Conservation (phyloP, 2,888 invertebrate genomes). For the Mellilla xanthometata region DNA sequence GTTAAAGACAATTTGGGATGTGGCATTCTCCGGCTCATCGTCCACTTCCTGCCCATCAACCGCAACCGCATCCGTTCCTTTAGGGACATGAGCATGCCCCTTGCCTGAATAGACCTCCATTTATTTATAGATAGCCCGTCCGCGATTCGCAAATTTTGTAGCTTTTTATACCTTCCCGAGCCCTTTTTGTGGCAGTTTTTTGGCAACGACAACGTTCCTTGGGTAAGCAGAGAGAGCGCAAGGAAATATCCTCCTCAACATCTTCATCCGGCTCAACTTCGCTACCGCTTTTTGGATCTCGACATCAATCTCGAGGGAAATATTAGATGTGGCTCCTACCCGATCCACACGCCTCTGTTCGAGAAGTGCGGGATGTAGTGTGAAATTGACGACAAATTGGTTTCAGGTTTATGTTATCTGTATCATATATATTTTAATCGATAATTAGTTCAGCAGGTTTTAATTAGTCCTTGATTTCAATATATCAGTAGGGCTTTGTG, state of each 20-base stretch:
- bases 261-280: slow-evolving; percentile 8
- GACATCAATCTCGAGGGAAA: slow-evolving; percentile 10
- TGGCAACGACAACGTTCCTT: slow-evolving; percentile 14
- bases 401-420: too few species aligned
- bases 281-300: slow-evolving; percentile 7
- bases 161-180: slow-evolving; percentile 31
- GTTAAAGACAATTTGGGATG: slow-evolving; percentile 27
- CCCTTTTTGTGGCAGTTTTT: slow-evolving; percentile 26
- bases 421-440: too few species aligned
- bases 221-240: slow-evolving; percentile 9
- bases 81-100: slow-evolving; percentile 21
- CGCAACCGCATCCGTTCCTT: slow-evolving; percentile 5
- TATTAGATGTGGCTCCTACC: slow-evolving; percentile 8
- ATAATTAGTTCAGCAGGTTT: too few species aligned
- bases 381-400: slow-evolving; percentile 6
- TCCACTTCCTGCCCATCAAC: slow-evolving; percentile 9
- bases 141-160: slow-evolving; percentile 31
- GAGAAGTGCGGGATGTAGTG: slow-evolving; percentile 8
- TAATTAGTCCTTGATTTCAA: too few species aligned
- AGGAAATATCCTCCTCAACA: slow-evolving; percentile 7
- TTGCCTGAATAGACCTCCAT: slow-evolving; percentile 24
- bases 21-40: slow-evolving; percentile 28
- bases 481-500: too few species aligned
- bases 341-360: slow-evolving; percentile 6
- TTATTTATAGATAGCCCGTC: slow-evolving; percentile 10